phyloP scores from a whole-genome alignment of 2,888 invertebrate genomes.

The Atrina japonica region DNA sequence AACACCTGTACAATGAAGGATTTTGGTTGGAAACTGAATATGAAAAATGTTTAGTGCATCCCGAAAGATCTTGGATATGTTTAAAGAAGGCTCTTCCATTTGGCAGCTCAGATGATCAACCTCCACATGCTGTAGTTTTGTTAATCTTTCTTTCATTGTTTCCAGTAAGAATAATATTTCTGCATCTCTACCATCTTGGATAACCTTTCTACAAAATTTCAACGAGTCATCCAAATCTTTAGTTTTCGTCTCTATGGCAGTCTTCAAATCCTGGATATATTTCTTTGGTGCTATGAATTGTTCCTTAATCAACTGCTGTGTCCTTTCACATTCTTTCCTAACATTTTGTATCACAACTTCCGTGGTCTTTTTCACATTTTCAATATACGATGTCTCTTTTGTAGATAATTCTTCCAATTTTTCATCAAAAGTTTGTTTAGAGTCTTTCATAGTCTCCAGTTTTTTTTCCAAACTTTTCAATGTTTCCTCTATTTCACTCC shows the following conservation, averaged over 20 bases:
- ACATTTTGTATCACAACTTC: background rate
- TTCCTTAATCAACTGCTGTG: background rate
- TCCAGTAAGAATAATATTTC: slow-evolving; percentile 4
- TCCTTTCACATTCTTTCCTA: background rate
- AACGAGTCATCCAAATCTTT: background rate
- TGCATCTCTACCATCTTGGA: slow-evolving; percentile 6
- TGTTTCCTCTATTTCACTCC: background rate
- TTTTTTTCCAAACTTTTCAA: background rate
- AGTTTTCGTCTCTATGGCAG: background rate
- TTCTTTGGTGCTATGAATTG: background rate
- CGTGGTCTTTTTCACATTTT: background rate
- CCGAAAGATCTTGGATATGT: no score
- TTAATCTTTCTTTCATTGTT: background rate
- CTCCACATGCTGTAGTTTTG: slow-evolving; percentile 2
- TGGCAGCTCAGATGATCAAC: no score
- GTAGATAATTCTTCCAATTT: background rate
- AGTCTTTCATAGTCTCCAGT: background rate
- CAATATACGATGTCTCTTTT: background rate
- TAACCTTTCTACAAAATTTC: slow-evolving; percentile 10
- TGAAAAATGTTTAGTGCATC: no score
- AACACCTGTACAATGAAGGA: no score
- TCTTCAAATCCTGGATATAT: background rate
- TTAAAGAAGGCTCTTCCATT: no score
- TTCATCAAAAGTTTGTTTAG: background rate
- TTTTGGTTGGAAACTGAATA: no score